These are phyloP conservation scores for Heterodera schachtii DNA, from an alignment of 1,140 invertebrate species.

Conservation along the genomic window DNA sequence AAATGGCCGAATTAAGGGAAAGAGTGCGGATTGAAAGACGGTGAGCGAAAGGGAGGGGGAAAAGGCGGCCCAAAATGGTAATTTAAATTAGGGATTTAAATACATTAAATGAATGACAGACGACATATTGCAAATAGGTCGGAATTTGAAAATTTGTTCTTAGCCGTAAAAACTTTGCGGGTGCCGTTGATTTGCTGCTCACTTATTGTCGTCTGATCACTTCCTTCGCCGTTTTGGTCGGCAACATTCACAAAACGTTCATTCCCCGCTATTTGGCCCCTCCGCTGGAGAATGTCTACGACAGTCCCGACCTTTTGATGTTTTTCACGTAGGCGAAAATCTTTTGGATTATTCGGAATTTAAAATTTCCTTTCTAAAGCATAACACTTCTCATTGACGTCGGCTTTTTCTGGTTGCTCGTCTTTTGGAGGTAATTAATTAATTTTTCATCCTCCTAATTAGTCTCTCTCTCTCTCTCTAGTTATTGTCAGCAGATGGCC, in stretches of 20 bases:
- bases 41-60: background rate
- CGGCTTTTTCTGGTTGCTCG: slow-evolving; percentile 50
- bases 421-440: slow-evolving; percentile 45
- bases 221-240: slow-evolving; percentile 54
- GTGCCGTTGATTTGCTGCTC: slow-evolving; percentile 21
- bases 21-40: slow-evolving; percentile 16
- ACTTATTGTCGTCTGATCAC: slow-evolving; percentile 37
- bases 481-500: slow-evolving; percentile 40
- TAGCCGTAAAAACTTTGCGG: slow-evolving; percentile 28
- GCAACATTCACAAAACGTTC: slow-evolving; percentile 56
- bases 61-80: no score
- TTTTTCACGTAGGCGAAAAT: slow-evolving; percentile 47
- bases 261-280: slow-evolving; percentile 40
- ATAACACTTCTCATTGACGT: slow-evolving; percentile 44
- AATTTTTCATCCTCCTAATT: background rate
- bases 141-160: no score
- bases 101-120: no score
- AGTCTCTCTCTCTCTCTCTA: slow-evolving; percentile 4
- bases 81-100: no score
- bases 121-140: no score
- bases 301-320: slow-evolving; percentile 53
- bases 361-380: slow-evolving; percentile 25
- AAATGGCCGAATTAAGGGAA: slow-evolving; percentile 16
- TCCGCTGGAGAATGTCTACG: slow-evolving; percentile 42
- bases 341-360: background rate